A percentile compares a stretch with the other conserved stretches of the same genome.
These are phyloP conservation scores for Ornithoptera priamus DNA, from an alignment of 2,888 invertebrate species.

Conservation along the genomic window DNA sequence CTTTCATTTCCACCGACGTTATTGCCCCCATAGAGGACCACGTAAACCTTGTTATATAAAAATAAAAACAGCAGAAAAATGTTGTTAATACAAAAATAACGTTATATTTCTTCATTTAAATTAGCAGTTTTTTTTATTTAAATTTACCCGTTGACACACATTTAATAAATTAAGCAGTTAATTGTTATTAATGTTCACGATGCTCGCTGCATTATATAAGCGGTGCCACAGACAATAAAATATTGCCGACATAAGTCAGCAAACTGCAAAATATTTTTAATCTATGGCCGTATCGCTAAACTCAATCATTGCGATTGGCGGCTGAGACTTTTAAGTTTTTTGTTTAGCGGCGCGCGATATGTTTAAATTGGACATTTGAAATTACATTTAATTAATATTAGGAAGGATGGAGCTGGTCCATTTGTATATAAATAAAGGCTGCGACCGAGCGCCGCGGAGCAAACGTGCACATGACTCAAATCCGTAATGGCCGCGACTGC, in stretches of 20 bases:
- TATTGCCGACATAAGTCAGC: background rate
- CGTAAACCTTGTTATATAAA: background rate
- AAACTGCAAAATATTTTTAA: background rate
- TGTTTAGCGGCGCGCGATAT: background rate
- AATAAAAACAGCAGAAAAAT: no score
- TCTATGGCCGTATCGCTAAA: background rate
- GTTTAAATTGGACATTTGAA: background rate
- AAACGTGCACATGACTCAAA: constrained; percentile 23
- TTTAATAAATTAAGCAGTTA: no score
- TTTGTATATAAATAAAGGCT: constrained; percentile 14
- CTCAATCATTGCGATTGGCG: background rate
- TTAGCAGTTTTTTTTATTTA: no score
- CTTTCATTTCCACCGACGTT: constrained; percentile 1
- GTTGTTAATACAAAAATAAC: no score
- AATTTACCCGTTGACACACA: no score
- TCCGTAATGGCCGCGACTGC: constrained; percentile 21
- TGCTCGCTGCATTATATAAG: no score
- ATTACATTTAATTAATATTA: background rate
- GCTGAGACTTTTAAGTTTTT: background rate
- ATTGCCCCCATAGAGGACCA: background rate
- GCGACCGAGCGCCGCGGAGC: constrained; percentile 14
- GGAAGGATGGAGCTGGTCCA: constrained; percentile 13
- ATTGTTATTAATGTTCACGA: no score
- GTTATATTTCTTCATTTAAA: no score
- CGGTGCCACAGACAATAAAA: no score